These are phyloP conservation scores for Bubo scandiacus DNA, from an alignment of 2,113 vertebrate species.

Conservation along the genomic window DNA sequence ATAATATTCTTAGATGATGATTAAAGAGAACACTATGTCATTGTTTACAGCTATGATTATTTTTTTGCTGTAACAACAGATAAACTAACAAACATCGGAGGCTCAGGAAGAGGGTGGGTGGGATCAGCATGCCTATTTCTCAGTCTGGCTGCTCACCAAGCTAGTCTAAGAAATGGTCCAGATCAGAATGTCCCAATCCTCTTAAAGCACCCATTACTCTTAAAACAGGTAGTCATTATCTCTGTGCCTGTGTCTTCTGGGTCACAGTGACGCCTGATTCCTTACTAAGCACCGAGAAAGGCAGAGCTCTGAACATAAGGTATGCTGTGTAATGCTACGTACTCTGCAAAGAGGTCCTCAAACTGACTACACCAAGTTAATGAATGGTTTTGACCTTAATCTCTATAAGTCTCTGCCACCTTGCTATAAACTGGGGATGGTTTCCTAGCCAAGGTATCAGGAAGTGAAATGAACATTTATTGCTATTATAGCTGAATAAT, in stretches of 20 bases:
- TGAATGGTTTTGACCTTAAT: neutral
- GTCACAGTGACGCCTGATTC: neutral
- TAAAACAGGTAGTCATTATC: neutral
- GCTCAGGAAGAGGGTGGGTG: neutral
- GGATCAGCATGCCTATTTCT: neutral
- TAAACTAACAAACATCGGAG: neutral
- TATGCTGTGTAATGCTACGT: neutral
- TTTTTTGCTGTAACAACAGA: constrained; percentile 1
- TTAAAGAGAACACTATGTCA: neutral
- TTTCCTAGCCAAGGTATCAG: neutral
- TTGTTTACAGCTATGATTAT: neutral
- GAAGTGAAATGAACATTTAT: neutral
- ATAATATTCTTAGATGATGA: neutral
- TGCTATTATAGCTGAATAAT: neutral
- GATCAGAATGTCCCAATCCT: neutral
- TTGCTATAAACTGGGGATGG: neutral
- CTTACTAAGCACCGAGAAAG: neutral
- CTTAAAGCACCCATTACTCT: neutral
- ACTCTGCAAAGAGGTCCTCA: neutral
- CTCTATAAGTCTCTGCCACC: neutral
- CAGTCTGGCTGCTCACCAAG: neutral
- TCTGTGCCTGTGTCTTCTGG: neutral
- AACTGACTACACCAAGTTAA: neutral
- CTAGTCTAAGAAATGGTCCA: neutral
- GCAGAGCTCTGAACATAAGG: neutral